phyloP scores from a whole-genome alignment of 2,888 invertebrate species.

The Tridacna crocea region DNA sequence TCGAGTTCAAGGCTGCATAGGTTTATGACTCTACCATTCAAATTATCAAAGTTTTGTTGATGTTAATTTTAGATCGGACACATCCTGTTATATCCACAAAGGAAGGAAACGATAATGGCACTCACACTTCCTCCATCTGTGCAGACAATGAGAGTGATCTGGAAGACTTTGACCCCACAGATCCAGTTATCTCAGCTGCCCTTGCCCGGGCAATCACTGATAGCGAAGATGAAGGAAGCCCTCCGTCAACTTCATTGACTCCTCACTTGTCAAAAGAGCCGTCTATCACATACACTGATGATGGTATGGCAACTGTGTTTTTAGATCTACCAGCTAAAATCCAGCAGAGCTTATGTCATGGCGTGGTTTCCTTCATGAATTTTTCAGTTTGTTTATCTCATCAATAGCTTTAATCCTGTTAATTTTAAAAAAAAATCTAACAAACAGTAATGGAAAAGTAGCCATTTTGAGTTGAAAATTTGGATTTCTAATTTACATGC shows the following conservation, averaged over 20 bases:
- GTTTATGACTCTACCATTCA: neutral
- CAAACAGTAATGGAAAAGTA: too few relatives aligned
- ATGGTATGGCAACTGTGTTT: conserved; percentile 57
- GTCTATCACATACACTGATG: conserved; percentile 72
- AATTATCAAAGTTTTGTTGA: neutral
- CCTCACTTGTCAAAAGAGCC: conserved; percentile 75
- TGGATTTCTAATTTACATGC: too few relatives aligned
- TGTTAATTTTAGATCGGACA: conserved; percentile 11
- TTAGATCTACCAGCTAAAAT: too few relatives aligned
- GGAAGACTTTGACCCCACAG: conserved; percentile 80
- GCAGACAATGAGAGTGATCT: conserved; percentile 77
- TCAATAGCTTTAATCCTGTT: too few relatives aligned
- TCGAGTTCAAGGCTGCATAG: neutral
- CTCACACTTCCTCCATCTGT: conserved; percentile 40
- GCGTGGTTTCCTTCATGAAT: too few relatives aligned
- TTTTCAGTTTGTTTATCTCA: too few relatives aligned
- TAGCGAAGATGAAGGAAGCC: conserved; percentile 79
- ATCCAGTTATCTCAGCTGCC: conserved; percentile 76
- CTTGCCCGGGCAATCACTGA: conserved; percentile 80
- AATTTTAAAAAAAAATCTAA: too few relatives aligned
- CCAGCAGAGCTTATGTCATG: too few relatives aligned
- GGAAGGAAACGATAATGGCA: conserved; percentile 46
- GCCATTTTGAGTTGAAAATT: too few relatives aligned
- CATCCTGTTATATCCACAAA: conserved; percentile 20
- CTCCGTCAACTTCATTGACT: conserved; percentile 62